phyloP scores from a whole-genome alignment of 2,113 vertebrate species.

The Chloebia gouldiae region DNA sequence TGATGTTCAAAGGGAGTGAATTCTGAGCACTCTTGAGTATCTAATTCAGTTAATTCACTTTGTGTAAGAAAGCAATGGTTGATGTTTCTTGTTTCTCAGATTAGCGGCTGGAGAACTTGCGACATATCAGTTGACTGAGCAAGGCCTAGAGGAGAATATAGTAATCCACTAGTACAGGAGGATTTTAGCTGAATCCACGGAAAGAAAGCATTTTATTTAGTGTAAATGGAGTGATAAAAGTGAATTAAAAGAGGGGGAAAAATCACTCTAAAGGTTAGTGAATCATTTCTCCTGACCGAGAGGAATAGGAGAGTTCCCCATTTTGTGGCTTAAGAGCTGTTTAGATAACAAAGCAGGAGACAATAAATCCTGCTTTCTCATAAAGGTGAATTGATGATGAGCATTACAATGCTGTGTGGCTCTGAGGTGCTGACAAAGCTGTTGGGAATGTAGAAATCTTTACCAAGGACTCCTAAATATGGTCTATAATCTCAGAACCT shows the following conservation, averaged over 20 bases:
- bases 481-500: background rate
- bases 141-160: background rate
- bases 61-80: background rate
- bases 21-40: background rate
- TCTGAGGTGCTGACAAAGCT: background rate
- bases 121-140: background rate
- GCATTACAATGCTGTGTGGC: background rate
- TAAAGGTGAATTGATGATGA: background rate
- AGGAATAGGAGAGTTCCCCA: background rate
- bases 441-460: background rate
- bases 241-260: background rate
- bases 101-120: background rate
- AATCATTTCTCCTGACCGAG: background rate
- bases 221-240: conserved; percentile 23
- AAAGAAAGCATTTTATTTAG: background rate
- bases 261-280: background rate
- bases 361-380: background rate
- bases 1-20: background rate
- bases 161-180: background rate
- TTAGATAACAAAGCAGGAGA: background rate
- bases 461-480: background rate
- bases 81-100: background rate
- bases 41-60: background rate
- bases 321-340: background rate
- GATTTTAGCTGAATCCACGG: background rate